Conservation (phyloP, 2,888 invertebrate genomes). For the Callyntrura sp. region DNA sequence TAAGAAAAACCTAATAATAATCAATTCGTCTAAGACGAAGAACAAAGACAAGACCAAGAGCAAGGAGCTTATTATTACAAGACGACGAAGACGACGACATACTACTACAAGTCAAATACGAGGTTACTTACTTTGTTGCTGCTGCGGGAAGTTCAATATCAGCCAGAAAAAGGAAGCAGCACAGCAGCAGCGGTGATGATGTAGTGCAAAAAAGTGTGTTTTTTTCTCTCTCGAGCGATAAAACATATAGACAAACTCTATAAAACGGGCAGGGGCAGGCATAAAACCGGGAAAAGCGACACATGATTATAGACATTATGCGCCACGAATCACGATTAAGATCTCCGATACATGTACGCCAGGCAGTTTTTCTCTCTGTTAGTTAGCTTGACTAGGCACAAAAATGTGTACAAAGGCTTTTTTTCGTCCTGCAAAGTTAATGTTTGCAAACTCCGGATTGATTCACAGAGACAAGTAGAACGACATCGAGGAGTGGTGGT, state of each 20-base stretch:
- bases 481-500: too few species aligned
- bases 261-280: constrained; percentile 1
- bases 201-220: constrained; percentile 1
- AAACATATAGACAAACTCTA: neutral
- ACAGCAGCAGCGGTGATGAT: constrained; percentile 3
- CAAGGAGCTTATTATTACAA: constrained; percentile 2
- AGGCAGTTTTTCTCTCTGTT: neutral
- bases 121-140: constrained; percentile 20
- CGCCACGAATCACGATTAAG: constrained; percentile 6
- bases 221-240: neutral
- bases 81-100: too few species aligned
- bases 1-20: too few species aligned
- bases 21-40: constrained; percentile 3
- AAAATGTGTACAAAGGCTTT: too few species aligned
- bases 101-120: too few species aligned
- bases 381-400: neutral
- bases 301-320: too few species aligned
- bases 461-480: constrained; percentile 21
- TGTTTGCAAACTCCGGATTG: constrained; percentile 28
- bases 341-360: neutral
- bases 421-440: too few species aligned
- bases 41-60: constrained; percentile 9
- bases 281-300: too few species aligned
- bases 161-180: too few species aligned
- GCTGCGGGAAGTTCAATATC: constrained; percentile 50